phyloP scores from a whole-genome alignment of 2,113 vertebrate genomes.

The Thamnophis sirtalis region DNA sequence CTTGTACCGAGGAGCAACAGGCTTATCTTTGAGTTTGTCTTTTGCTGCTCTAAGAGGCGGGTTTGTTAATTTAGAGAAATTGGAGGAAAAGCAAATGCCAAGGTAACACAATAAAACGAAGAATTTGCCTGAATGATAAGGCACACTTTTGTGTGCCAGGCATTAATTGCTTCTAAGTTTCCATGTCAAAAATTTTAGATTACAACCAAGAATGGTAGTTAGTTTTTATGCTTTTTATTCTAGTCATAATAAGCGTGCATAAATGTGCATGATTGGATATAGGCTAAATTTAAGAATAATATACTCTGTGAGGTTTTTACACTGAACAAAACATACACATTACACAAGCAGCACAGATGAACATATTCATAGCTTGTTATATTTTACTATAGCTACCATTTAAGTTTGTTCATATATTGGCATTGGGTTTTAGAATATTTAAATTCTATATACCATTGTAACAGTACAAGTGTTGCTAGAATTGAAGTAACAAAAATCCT shows the following conservation, averaged over 20 bases:
- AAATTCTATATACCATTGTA: neutral
- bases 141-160: neutral
- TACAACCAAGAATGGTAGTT: neutral
- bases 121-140: neutral
- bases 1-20: neutral
- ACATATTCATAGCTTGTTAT: neutral
- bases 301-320: neutral
- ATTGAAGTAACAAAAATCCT: neutral
- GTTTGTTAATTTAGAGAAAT: neutral
- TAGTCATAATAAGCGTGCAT: neutral
- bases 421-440: neutral
- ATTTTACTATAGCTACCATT: neutral
- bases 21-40: neutral
- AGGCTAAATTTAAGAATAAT: neutral
- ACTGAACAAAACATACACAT: neutral
- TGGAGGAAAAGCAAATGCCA: constrained; percentile 14
- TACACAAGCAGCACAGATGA: neutral
- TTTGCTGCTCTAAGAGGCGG: neutral
- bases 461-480: neutral
- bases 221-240: neutral
- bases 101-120: neutral
- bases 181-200: neutral
- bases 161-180: neutral
- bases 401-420: neutral
- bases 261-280: too few species aligned